Evolutionary conservation across 2,113 vertebrate genomes (phyloP).

Genomic region (Grammatotria lemairii): DNA sequence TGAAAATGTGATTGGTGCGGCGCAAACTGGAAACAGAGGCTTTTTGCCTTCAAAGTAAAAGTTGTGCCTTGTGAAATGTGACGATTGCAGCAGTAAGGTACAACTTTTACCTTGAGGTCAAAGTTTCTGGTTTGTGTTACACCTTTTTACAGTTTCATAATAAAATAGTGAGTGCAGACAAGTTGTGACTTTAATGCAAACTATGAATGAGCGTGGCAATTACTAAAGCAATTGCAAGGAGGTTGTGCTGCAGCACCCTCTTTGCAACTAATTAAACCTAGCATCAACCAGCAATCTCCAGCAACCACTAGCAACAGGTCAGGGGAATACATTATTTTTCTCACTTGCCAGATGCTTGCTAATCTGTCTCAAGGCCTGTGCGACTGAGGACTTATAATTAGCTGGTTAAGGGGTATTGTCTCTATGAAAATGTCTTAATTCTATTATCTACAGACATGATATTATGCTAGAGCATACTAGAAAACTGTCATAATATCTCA

Average conservation of each 20-base stretch:
- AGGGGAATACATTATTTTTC: neutral
- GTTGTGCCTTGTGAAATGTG: neutral
- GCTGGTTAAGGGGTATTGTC: neutral
- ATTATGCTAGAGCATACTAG: neutral
- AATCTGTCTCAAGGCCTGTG: neutral
- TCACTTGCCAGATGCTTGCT: neutral
- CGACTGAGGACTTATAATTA: neutral
- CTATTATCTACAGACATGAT: neutral
- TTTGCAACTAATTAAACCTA: neutral
- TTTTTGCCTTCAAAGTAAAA: neutral
- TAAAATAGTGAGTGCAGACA: neutral
- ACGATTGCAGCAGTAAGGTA: fast-evolving
- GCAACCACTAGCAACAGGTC: neutral
- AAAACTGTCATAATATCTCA: neutral
- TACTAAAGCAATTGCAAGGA: neutral
- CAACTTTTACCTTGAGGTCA: neutral
- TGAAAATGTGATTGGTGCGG: neutral
- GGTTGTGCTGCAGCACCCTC: neutral
- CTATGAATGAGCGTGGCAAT: neutral
- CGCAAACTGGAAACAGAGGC: neutral
- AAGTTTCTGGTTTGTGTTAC: neutral
- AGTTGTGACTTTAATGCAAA: neutral
- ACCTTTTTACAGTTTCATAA: neutral
- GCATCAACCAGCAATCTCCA: neutral
- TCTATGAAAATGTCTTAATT: neutral